Evolutionary conservation across 1,140 invertebrate genomes (phyloP).

Genomic region (Diachasma alloeum): DNA sequence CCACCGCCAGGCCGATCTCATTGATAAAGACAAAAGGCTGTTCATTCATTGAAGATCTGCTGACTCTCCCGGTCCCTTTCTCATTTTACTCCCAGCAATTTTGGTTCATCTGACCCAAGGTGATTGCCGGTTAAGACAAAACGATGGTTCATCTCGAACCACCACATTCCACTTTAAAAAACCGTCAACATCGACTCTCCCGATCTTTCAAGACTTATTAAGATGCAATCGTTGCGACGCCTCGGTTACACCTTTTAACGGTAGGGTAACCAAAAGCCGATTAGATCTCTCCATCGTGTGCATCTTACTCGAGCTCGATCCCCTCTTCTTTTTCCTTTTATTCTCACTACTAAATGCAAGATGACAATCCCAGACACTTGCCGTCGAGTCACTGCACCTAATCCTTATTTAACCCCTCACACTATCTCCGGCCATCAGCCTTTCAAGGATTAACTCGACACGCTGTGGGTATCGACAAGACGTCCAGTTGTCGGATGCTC

Average conservation of each 20-base stretch:
- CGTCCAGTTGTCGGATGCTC: neutral
- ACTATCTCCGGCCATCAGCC: conserved; percentile 38
- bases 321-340: neutral
- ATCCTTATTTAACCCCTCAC: conserved; percentile 49
- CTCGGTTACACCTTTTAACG: conserved; percentile 30
- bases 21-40: neutral
- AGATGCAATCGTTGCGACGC: conserved; percentile 30
- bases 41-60: neutral
- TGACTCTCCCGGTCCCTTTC: neutral
- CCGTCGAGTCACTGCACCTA: conserved; percentile 45
- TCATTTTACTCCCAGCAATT: neutral
- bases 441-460: conserved; percentile 45
- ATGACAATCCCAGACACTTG: conserved; percentile 17
- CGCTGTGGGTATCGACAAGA: neutral
- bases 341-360: neutral
- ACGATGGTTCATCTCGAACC: neutral
- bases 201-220: conserved; percentile 21
- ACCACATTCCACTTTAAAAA: neutral
- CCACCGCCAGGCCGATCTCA: neutral
- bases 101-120: neutral
- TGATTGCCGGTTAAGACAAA: conserved; percentile 11
- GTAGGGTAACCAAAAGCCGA: conserved; percentile 30
- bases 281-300: conserved; percentile 17
- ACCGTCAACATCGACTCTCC: neutral
- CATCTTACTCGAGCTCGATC: neutral